Base-by-base conservation (phyloP, 2,888 invertebrate species). In the Drosophila atripex region DNA sequence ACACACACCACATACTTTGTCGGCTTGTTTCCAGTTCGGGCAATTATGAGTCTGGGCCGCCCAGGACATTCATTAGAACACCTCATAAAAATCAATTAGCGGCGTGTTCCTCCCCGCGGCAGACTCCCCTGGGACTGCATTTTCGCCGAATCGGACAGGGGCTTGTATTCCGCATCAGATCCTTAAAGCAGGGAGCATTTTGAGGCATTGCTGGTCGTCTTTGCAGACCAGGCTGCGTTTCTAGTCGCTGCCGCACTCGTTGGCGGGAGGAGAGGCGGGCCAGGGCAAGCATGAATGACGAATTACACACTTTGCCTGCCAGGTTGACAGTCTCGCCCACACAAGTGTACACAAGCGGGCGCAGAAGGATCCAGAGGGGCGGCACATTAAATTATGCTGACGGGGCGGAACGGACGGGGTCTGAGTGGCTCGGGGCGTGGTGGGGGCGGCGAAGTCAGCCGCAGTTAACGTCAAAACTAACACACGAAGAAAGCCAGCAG, bases 371-470 rank as follows among this genome's bases (percentile, higher is more conserved):
- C 59, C 63, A 53, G 49, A 39, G 49, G 51, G 45, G 51, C 14
- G 51, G 46, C 71, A 75, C 76, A 87, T 84, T 77, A 83, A 83
- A 84, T 85, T 87, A 80, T 86, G 86, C 86, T 88, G 88, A 86
- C 79, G 71, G 45, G 64, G 58, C 83, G 52, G 51, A 77, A 70
- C 61, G 66, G 43, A 63, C 68, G 46, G 45, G 52, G 52, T 23
- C n/a, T 32, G 51, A 21, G 64, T 35, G 50, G 45, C 14, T 8
- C 18, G 16, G 35, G 25, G 41, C 16, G n/a, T 21, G 41, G 56
- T 45, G 49, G 51, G 45, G 28, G 53, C 61, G 80, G 69, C 46
- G 39, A 74, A 83, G 75, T 74, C 80, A 75, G 77, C 64, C 76
- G 69, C 70, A 74, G 73, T 79, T 58, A 78, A 78, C 66, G 68